phyloP scores from a whole-genome alignment of 2,113 vertebrate species.

The Cinclus mexicanus region DNA sequence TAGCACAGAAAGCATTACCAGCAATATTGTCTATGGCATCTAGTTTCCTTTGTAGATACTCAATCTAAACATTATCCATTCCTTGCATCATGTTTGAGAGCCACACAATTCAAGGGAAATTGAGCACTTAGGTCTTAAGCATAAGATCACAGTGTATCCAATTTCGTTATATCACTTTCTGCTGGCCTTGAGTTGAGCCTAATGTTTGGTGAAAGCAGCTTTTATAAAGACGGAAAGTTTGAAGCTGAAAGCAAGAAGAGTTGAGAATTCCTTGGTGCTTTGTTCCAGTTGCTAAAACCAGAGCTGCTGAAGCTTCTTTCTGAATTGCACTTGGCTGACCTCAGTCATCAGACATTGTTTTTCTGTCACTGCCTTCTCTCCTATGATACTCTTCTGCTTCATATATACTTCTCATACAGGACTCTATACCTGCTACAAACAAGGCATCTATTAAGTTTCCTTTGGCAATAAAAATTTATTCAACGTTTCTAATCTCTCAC shows the following conservation, averaged over 20 bases:
- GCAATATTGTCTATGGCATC: not conserved
- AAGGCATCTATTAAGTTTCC: not conserved
- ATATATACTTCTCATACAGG: not conserved
- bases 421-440: not conserved
- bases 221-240: conserved; percentile 16
- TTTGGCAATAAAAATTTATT: not conserved
- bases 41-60: not conserved
- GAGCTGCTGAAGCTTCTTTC: conserved; percentile 7
- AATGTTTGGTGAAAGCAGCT: conserved; percentile 22
- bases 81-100: not conserved
- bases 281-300: conserved; percentile 11
- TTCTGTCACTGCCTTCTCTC: not conserved
- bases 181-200: not conserved
- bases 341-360: not conserved
- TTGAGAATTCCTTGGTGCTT: not conserved
- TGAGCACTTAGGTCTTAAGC: not conserved
- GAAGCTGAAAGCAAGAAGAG: not conserved
- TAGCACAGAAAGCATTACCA: not conserved
- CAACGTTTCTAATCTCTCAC: not conserved
- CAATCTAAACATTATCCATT: not conserved
- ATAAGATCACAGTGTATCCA: not conserved
- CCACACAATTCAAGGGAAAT: not conserved
- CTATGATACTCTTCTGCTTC: not conserved
- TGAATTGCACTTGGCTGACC: conserved; percentile 38
- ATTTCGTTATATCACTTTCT: conserved; percentile 12